phyloP scores from a whole-genome alignment of 2,888 invertebrate genomes.

The Chelonus formosanus region DNA sequence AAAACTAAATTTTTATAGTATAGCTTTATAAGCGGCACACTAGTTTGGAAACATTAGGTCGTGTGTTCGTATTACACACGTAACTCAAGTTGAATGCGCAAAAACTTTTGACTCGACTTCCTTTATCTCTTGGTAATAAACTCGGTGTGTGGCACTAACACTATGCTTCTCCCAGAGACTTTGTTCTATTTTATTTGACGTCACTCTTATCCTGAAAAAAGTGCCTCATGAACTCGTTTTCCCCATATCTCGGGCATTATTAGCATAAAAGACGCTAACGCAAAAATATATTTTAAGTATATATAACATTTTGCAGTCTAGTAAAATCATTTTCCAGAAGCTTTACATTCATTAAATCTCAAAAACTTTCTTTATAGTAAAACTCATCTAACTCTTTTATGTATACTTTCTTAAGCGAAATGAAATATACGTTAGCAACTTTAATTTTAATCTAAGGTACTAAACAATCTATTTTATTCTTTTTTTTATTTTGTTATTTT shows the following conservation, averaged over 20 bases:
- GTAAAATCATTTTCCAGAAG: not conserved
- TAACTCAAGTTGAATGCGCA: constrained; percentile 44
- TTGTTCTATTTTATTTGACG: constrained; percentile 34
- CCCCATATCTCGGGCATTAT: not conserved
- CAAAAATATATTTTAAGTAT: constrained; percentile 9
- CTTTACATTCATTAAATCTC: too few species aligned
- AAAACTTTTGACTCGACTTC: constrained; percentile 49
- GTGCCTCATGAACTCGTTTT: constrained; percentile 14
- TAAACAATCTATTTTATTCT: too few species aligned
- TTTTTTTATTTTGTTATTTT: too few species aligned
- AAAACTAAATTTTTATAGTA: not conserved
- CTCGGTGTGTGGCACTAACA: constrained; percentile 36
- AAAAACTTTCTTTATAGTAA: too few species aligned
- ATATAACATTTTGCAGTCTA: not conserved
- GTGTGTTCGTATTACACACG: constrained; percentile 36
- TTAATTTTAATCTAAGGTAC: too few species aligned
- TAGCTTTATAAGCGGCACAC: constrained; percentile 7
- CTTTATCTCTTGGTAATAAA: constrained; percentile 44
- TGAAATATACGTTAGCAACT: too few species aligned
- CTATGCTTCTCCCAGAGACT: constrained; percentile 22
- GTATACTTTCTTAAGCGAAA: too few species aligned
- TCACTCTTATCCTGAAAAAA: constrained; percentile 32
- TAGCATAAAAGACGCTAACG: constrained; percentile 14
- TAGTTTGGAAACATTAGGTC: not conserved
- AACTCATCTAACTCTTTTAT: too few species aligned